phyloP scores from a whole-genome alignment of 2,113 vertebrate species.

The Hucho hucho region DNA sequence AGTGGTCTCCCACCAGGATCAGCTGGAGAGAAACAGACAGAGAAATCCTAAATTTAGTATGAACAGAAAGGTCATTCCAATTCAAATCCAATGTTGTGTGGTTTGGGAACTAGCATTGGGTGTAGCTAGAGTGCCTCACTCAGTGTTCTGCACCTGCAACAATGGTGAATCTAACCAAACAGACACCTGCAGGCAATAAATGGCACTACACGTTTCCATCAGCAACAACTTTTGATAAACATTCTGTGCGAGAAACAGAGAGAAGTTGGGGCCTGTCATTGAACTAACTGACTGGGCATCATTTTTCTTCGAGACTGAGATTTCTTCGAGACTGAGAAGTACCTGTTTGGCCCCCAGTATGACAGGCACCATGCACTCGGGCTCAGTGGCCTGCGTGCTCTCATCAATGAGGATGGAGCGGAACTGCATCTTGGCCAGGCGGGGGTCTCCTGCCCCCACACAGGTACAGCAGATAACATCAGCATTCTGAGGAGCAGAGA shows the following conservation, averaged over 20 bases:
- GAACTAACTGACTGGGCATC: no score
- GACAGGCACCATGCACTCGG: conserved; percentile 76
- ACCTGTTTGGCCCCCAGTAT: conserved; percentile 17
- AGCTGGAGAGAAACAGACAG: conserved; percentile 69
- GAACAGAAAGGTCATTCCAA: not conserved
- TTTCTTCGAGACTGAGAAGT: not conserved
- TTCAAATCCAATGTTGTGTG: no score
- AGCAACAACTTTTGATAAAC: no score
- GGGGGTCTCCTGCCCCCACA: conserved; percentile 92
- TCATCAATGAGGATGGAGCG: conserved; percentile 97
- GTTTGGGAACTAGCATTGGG: no score
- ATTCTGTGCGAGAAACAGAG: no score
- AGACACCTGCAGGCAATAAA: no score
- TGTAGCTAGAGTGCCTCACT: no score
- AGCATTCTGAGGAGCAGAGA: conserved; percentile 79
- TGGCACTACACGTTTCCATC: no score
- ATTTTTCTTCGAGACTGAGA: no score
- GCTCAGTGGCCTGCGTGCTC: conserved; percentile 96
- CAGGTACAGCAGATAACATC: conserved; percentile 98
- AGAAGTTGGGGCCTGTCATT: no score
- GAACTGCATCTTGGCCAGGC: conserved; percentile 98
- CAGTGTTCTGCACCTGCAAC: no score
- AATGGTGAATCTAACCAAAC: no score
- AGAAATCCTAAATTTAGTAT: not conserved
- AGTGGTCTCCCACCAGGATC: conserved; percentile 97